phyloP scores from a whole-genome alignment of 2,888 invertebrate species.

The Belgica antarctica region DNA sequence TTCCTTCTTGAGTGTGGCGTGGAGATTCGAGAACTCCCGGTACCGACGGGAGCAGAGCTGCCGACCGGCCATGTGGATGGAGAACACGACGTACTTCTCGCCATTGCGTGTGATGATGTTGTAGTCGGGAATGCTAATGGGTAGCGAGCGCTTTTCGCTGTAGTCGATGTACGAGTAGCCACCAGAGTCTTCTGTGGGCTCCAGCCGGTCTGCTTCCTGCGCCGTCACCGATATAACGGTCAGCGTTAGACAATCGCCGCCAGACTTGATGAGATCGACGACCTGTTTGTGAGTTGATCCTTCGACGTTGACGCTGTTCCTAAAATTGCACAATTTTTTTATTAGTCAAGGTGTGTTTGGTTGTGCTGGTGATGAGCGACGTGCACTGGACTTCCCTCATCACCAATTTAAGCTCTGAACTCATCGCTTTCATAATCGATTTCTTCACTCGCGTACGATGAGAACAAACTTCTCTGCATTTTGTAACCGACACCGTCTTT shows the following conservation, averaged over 20 bases:
- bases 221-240: constrained; percentile 95
- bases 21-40: constrained; percentile 89
- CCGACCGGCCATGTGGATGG: constrained; percentile 98
- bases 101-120: constrained; percentile 82
- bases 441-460: constrained; percentile 6
- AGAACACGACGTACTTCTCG: constrained; percentile 91
- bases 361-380: too few species aligned
- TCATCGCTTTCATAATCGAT: not conserved
- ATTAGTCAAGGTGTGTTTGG: too few species aligned
- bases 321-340: too few species aligned
- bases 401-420: not conserved
- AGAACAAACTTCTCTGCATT: constrained; percentile 29
- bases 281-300: constrained; percentile 99
- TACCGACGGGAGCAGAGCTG: constrained; percentile 96
- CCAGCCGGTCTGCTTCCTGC: constrained; percentile 76
- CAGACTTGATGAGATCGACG: constrained; percentile 97
- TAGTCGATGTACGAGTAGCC: constrained; percentile 85
- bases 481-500: not conserved
- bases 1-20: constrained; percentile 85
- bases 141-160: constrained; percentile 87
- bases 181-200: constrained; percentile 74
- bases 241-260: constrained; percentile 92
- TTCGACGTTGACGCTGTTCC: constrained; percentile 96
- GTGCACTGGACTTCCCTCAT: too few species aligned
- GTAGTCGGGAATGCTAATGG: constrained; percentile 92